Conservation (phyloP, 2,113 vertebrate genomes). For the Oryzias javanicus region DNA sequence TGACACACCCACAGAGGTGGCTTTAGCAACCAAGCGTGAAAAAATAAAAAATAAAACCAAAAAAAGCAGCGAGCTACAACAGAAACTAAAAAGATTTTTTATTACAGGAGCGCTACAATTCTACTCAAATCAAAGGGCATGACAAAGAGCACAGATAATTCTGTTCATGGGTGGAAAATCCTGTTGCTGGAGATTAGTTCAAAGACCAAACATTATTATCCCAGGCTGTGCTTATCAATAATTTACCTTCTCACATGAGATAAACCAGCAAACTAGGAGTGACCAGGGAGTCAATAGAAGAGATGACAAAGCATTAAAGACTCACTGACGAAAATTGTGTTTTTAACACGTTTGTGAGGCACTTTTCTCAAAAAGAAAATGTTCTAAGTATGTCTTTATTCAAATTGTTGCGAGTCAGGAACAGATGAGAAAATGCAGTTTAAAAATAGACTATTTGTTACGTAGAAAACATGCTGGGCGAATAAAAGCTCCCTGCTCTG, state of each 20-base stretch:
- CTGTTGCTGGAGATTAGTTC: slow-evolving; percentile 27
- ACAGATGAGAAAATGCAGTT: too few species aligned
- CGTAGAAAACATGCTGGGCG: too few species aligned
- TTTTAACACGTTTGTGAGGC: too few species aligned
- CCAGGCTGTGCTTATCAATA: slow-evolving; percentile 36
- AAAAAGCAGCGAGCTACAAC: neutral
- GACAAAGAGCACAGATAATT: too few species aligned
- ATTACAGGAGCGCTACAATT: neutral
- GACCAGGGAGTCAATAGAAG: slow-evolving; percentile 34
- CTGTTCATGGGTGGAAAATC: neutral
- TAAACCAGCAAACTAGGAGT: slow-evolving; percentile 20
- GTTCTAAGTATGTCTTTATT: too few species aligned
- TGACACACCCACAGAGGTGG: slow-evolving; percentile 31
- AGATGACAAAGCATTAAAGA: slow-evolving; percentile 27
- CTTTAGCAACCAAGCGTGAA: slow-evolving; percentile 7
- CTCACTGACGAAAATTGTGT: slow-evolving; percentile 3
- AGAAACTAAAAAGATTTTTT: neutral
- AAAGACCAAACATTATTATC: slow-evolving; percentile 24
- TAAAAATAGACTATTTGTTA: too few species aligned
- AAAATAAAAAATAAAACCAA: neutral
- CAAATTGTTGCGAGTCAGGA: too few species aligned
- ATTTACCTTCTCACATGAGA: slow-evolving; percentile 42
- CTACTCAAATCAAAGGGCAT: too few species aligned
- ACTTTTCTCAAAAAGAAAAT: too few species aligned
- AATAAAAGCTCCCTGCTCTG: too few species aligned